Evolutionary conservation across 2,113 vertebrate species (phyloP), one percentile per base, ranked within the genome.

Genomic region (Scomber colias): DNA sequence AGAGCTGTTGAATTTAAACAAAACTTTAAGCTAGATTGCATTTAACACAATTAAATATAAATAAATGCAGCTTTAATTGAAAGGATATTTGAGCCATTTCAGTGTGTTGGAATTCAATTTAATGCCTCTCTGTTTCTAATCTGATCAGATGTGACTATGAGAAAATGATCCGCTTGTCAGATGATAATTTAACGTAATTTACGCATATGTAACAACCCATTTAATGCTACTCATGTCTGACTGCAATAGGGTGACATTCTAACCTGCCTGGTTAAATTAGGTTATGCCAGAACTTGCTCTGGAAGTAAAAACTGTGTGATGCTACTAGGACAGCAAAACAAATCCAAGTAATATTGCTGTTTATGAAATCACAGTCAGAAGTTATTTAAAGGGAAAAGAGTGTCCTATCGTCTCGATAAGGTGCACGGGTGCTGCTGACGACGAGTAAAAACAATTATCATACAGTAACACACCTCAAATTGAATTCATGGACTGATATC

Each of bases 401-500:
- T 51, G 21, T 27, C 27, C 40, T 13, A 17, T 57, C 54, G 30
- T 60, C 44, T 63, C 6, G 1, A 15, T 45, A 19, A 50, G 51
- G 9, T 17, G 16, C 19, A 54, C 0, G 8, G 9, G 3, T 51
- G 31, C n/a, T 27, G 68, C 63, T 19, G 57, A 69, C 15, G 3
- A 31, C 0, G 21, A 30, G 3, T 5, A 30, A 82, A 80, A 74
- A 50, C 14, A 74, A 59, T 27, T 27, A 27, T 27, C 24, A 27
- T 50, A 59, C 49, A 55, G 50, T 61, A 30, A 45, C 61, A 77
- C 56, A 57, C 30, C 48, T 78, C 27, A 79, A 79, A 87, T 83
- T 85, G 55, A 87, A 72, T 87, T 57, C 31, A 50, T 5, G 19
- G 27, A 21, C 68, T 68, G 68, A 77, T 79, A 84, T 84, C 70